Base-by-base conservation (phyloP, 2,888 invertebrate genomes). In the Ormyrus nitidulus region DNA sequence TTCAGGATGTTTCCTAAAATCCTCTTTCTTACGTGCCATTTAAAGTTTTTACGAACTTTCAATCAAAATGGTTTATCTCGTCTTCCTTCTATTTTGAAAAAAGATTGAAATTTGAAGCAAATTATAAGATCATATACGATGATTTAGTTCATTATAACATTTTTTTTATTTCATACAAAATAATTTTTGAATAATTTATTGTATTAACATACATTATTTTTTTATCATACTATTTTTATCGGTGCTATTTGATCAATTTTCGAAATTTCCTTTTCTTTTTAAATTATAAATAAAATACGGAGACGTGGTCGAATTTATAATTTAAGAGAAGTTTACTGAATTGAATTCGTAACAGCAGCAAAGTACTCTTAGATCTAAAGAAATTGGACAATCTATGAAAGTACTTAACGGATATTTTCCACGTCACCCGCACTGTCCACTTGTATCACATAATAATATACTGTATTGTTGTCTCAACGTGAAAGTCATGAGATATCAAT, bases 371-470 rank as follows among this genome's bases (percentile, higher is more conserved):
- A 34, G 34, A 34, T 34, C 34, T 34, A n/a, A 65, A 66, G 11
- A 65, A 72, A 54, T 74, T 74, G 53, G 69, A 74, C 56, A 79
- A 74, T 74, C 61, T 69, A 73, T 58, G 69, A 79, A 79, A 77
- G 65, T 77, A 77, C 61, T 61, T 46, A 61, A 58, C 66, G 58
- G 65, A 66, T 71, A 65, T 65, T 46, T 71, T 65, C 61, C 68
- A 61, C 54, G 58, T 54, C 48, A 64, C n/a, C 34, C 13, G n/a
- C 56, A 65, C 19, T 53, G 48, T 61, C 61, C 61, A 69, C 48
- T 53, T 68, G 69, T 53, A 9, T 10, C 9, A 48, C 34, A 64
- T 48, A 73, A 64, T 62, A 76, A 10, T 61, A 54, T 69, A 34
- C 34, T 34, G 68, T 11, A 54, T 69, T n/a, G 69, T 54, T 54